These are phyloP conservation scores for Tenthredo distinguenda DNA, from an alignment of 2,888 invertebrate species.

Conservation along the genomic window DNA sequence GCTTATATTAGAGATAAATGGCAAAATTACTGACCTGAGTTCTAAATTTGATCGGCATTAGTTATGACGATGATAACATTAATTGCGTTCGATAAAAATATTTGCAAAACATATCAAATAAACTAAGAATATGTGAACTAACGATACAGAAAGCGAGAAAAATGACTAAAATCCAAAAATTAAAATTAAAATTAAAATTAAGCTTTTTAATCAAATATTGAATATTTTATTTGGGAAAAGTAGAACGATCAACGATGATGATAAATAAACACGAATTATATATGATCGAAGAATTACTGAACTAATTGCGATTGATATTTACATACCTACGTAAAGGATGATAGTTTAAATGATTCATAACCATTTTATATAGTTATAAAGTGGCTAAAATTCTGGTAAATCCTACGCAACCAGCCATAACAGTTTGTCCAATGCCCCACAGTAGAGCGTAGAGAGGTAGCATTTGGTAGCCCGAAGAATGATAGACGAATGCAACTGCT, in stretches of 20 bases:
- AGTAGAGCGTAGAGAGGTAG: constrained; percentile 94
- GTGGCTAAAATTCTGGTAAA: constrained; percentile 96
- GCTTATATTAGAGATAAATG: neutral
- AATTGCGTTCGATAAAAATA: neutral
- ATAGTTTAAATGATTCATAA: neutral
- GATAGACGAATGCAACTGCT: constrained; percentile 95
- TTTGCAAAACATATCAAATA: neutral
- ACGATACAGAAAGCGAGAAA: neutral
- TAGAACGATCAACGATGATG: neutral
- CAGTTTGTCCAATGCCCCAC: constrained; percentile 97
- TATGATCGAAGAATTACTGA: neutral
- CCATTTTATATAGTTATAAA: constrained; percentile 80
- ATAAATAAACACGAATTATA: neutral
- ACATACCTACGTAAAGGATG: neutral
- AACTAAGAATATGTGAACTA: neutral
- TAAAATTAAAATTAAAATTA: no score
- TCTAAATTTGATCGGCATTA: neutral
- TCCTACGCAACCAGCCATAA: constrained; percentile 93
- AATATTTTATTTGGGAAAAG: neutral
- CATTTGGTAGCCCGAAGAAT: constrained; percentile 94
- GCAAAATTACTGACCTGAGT: neutral
- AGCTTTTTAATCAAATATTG: neutral
- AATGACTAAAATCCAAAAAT: neutral
- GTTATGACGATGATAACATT: neutral
- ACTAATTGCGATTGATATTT: neutral